phyloP scores from a whole-genome alignment of 2,888 invertebrate species.

The Synergus gifuensis region DNA sequence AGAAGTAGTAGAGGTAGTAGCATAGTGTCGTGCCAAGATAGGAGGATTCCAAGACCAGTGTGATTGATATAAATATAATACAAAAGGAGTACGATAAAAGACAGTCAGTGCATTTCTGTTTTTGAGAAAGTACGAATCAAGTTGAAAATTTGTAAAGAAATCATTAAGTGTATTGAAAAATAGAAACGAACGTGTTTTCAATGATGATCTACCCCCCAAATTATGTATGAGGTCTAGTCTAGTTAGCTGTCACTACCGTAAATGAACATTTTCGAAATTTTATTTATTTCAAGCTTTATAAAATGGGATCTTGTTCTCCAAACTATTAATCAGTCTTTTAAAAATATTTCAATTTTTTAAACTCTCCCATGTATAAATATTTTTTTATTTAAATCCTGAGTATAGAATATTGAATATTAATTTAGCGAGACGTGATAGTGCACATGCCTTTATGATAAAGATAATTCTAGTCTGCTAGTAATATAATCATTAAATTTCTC shows the following conservation, averaged over 20 bases:
- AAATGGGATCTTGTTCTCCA: too few relatives aligned
- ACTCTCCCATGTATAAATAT: not conserved
- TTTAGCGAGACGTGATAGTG: conserved; percentile 17
- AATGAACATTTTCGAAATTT: not conserved
- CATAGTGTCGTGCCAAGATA: conserved; percentile 78
- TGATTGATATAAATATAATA: conserved; percentile 78
- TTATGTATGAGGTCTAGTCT: not conserved
- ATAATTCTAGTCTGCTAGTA: not conserved
- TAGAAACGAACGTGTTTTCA: conserved; percentile 47
- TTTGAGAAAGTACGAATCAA: conserved; percentile 54
- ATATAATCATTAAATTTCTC: not conserved
- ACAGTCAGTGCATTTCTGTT: conserved; percentile 74
- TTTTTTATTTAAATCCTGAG: too few relatives aligned
- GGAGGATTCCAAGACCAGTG: conserved; percentile 78
- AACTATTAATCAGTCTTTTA: not conserved
- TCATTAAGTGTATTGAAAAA: conserved; percentile 50
- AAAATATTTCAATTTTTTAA: not conserved
- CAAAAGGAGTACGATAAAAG: conserved; percentile 77
- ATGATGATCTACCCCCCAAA: not conserved
- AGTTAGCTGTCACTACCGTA: not conserved
- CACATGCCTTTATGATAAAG: conserved; percentile 12
- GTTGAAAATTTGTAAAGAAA: conserved; percentile 51
- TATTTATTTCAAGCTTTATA: too few relatives aligned
- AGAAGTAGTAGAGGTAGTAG: conserved; percentile 68
- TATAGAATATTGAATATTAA: not conserved